These are phyloP conservation scores for Morone chrysops DNA, from an alignment of 2,113 vertebrate species.

Conservation along the genomic window DNA sequence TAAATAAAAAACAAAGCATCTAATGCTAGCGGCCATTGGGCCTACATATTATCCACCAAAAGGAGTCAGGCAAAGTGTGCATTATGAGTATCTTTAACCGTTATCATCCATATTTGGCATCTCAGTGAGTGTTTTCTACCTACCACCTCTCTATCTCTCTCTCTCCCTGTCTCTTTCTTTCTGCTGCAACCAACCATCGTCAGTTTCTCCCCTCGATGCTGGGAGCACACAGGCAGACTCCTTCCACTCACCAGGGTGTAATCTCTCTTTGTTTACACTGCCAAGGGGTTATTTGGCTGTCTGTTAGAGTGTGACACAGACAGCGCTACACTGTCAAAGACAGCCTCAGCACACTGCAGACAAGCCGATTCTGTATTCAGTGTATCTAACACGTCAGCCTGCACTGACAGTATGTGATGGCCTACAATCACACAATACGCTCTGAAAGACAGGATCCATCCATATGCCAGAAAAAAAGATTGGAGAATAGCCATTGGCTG, in stretches of 20 bases:
- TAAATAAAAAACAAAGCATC: not conserved
- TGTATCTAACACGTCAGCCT: slow-evolving; percentile 74
- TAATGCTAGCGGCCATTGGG: not conserved
- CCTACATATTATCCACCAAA: not conserved
- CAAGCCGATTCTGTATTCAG: slow-evolving; percentile 72
- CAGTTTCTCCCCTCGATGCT: slow-evolving; percentile 66
- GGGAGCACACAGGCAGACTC: slow-evolving; percentile 77
- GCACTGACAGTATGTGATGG: slow-evolving; percentile 76
- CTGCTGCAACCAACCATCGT: slow-evolving; percentile 60
- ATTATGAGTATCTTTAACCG: slow-evolving; percentile 36
- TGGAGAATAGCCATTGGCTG: slow-evolving; percentile 53
- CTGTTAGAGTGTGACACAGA: slow-evolving; percentile 84
- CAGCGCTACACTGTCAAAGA: slow-evolving; percentile 80
- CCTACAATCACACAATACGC: slow-evolving; percentile 74
- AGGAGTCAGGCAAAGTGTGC: not conserved
- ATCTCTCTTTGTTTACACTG: slow-evolving; percentile 87
- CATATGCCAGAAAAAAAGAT: slow-evolving; percentile 52
- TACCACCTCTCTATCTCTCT: slow-evolving; percentile 3
- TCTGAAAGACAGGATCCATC: slow-evolving; percentile 69
- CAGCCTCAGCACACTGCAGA: slow-evolving; percentile 74
- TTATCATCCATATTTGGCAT: slow-evolving; percentile 48
- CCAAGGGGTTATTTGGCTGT: slow-evolving; percentile 86
- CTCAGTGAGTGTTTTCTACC: slow-evolving; percentile 39
- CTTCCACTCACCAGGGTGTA: slow-evolving; percentile 85
- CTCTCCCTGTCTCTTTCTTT: slow-evolving; percentile 6